Conservation (phyloP, 2,797 vertebrate species). For the Florisuga fusca region DNA sequence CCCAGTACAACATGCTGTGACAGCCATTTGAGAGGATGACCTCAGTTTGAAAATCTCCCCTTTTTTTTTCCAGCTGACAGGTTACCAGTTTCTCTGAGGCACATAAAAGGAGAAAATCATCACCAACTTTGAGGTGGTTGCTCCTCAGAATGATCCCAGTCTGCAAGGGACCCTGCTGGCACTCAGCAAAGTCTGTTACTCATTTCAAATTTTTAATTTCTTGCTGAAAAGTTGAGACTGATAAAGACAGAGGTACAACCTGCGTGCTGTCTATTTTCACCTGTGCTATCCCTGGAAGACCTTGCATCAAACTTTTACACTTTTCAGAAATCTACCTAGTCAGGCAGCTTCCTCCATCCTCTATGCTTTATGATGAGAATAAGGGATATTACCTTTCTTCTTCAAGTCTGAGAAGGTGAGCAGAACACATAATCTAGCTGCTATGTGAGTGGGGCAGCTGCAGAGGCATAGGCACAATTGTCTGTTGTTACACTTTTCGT, state of each 20-base stretch:
- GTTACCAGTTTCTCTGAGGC: not conserved
- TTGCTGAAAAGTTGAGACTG: not conserved
- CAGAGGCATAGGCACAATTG: not conserved
- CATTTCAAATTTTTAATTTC: not conserved
- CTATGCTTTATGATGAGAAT: not conserved
- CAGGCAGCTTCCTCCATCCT: not conserved
- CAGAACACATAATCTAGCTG: not conserved
- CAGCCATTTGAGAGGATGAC: not conserved
- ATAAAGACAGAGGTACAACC: not conserved
- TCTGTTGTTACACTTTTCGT: not conserved
- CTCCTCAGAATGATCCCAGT: not conserved
- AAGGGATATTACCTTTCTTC: not conserved
- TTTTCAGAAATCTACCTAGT: not conserved
- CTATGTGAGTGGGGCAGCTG: not conserved
- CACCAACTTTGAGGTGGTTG: not conserved
- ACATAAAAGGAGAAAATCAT: not conserved
- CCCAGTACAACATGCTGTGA: not conserved
- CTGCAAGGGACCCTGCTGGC: not conserved
- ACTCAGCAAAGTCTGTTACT: not conserved
- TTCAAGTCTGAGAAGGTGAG: not conserved
- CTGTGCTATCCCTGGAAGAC: not conserved
- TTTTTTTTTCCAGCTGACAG: not conserved
- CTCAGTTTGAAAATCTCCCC: not conserved
- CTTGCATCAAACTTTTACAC: not conserved
- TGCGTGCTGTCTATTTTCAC: not conserved